Conservation (phyloP, 2,797 vertebrate species). For the Moxostoma hubbsi region DNA sequence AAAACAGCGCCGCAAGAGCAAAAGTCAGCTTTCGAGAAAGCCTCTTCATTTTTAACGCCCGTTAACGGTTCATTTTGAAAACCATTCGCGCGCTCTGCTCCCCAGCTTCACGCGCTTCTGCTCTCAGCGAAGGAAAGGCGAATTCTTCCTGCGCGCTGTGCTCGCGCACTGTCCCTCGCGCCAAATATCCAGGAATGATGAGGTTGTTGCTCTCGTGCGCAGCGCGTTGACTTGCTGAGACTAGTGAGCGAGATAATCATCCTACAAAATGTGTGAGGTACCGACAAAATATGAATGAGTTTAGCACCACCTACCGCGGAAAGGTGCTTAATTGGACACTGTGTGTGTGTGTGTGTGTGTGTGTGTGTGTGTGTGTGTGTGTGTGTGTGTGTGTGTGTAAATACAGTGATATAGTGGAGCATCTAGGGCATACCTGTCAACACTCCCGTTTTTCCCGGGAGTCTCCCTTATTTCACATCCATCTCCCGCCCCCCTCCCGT, state of each 20-base stretch:
- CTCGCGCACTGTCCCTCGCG: constrained; percentile 29
- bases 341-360: too few species aligned
- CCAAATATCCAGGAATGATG: constrained; percentile 18
- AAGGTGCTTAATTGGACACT: constrained; percentile 3
- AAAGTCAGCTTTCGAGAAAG: constrained; percentile 61
- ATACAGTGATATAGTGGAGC: too few species aligned
- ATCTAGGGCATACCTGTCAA: too few species aligned
- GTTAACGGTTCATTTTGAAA: constrained; percentile 45
- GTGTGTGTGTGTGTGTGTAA: too few species aligned
- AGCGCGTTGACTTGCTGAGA: constrained; percentile 48
- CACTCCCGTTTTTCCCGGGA: too few species aligned
- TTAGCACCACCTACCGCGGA: constrained; percentile 65
- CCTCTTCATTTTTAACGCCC: constrained; percentile 63
- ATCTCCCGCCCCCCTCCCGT: too few species aligned
- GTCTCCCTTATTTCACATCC: too few species aligned
- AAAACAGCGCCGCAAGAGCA: constrained; percentile 59
- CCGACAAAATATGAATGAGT: constrained; percentile 52
- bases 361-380: too few species aligned
- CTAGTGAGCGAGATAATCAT: constrained; percentile 49
- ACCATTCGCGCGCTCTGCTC: constrained; percentile 29
- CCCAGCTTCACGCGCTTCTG: background rate
- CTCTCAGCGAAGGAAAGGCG: constrained; percentile 6
- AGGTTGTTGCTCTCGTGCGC: constrained; percentile 38
- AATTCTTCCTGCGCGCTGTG: constrained; percentile 22
- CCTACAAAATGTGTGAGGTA: constrained; percentile 38